Base-by-base conservation (phyloP, 2,888 invertebrate species). In the Busseola fusca region DNA sequence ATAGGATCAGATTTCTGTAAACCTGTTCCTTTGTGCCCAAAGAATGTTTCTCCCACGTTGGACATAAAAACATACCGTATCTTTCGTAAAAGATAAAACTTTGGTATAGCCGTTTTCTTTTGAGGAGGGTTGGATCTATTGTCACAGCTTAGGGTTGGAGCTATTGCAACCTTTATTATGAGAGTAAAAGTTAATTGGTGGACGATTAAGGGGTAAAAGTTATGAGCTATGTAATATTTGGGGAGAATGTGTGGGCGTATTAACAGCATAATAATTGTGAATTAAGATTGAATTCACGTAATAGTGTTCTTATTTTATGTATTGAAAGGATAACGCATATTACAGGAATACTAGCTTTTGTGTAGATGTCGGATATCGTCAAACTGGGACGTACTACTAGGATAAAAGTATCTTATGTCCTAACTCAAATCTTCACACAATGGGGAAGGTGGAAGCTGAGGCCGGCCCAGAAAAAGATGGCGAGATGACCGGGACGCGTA, bases 41-140 rank as follows among this genome's bases (percentile, higher is more conserved):
- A 57, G 34, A 48, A 50, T 59, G 42, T 77, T 37, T 59, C 25
- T 42, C 37, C 34, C 14, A 27, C 27, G n/a, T 40, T 64, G 30
- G n/a, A 58, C 52, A 34, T 64, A 54, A 69, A 66, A 64, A 69
- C 42, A 45, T 30, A 18, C 57, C 42, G 14, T 52, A 58, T 63
- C 50, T 62, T 78, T 66, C 12, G 42, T 56, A 52, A 72, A 68
- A 77, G 57, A 72, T 76, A 76, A 62, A 65, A n/a, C 42, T 76
- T 58, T 45, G 21, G 16, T 52, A 52, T 58, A 21, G 21, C 10
- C 34, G 18, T 73, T 16, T 60, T 59, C 42, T 42, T 72, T 68
- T 40, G 48, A 59, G 18, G 54, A 21, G 64, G 40, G 70, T 37
- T 16, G 25, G 40, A 59, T 62, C 59, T 72, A 58, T 72, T 50